Conservation (phyloP, 2,888 invertebrate species). For the Lycia hirtaria region DNA sequence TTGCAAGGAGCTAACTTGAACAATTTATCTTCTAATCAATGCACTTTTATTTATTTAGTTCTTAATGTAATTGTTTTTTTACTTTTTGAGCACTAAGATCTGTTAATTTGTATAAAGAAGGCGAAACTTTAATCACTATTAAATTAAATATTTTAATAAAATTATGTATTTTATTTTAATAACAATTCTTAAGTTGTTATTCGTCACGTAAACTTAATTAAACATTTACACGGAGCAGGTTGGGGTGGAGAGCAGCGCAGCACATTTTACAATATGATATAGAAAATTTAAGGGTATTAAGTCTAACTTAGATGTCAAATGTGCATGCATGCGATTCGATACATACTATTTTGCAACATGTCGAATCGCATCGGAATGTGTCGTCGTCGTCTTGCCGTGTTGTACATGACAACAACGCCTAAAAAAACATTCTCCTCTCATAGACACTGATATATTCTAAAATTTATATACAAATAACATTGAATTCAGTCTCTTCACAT, state of each 20-base stretch:
- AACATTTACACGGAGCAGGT: too few relatives aligned
- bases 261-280: too few relatives aligned
- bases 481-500: slow-evolving; percentile 44
- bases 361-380: too few relatives aligned
- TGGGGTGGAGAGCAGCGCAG: too few relatives aligned
- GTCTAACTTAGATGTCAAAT: too few relatives aligned
- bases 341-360: too few relatives aligned
- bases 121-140: slow-evolving; percentile 69
- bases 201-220: too few relatives aligned
- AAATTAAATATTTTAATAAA: slow-evolving; percentile 66
- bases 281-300: too few relatives aligned
- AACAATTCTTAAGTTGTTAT: background rate
- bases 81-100: slow-evolving; percentile 82
- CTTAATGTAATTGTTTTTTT: slow-evolving; percentile 75
- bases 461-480: background rate
- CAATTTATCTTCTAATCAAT: slow-evolving; percentile 73
- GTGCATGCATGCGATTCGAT: too few relatives aligned
- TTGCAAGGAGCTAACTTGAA: slow-evolving; percentile 74
- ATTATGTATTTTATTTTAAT: slow-evolving; percentile 20
- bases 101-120: slow-evolving; percentile 82
- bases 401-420: background rate
- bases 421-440: background rate
- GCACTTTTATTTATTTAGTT: slow-evolving; percentile 82
- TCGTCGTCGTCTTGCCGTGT: too few relatives aligned
- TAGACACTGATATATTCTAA: background rate